Conservation (phyloP, 2,797 vertebrate species). For the Melanogrammus aeglefinus region DNA sequence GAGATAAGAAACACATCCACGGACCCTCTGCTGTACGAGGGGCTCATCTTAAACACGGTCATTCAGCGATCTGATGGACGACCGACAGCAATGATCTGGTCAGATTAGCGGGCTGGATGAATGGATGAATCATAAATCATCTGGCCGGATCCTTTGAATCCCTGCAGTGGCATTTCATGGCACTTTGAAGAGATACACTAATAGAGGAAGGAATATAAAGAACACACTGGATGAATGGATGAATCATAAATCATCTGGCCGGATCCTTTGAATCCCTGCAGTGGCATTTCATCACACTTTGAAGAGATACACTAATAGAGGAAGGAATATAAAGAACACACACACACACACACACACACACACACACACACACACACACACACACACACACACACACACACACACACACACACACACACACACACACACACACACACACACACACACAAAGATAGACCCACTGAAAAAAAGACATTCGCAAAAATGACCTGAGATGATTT, state of each 20-base stretch:
- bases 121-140: background rate
- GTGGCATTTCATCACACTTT: background rate
- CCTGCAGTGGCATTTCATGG: background rate
- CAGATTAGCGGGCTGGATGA: background rate
- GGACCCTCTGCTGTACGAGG: background rate
- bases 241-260: background rate
- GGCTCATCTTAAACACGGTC: background rate
- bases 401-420: background rate
- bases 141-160: background rate
- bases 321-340: background rate
- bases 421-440: background rate
- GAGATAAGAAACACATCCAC: too few species aligned
- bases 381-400: too few species aligned
- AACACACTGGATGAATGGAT: background rate
- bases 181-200: background rate
- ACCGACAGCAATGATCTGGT: background rate
- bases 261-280: background rate
- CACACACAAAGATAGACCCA: conserved; percentile 12
- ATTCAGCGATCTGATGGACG: background rate
- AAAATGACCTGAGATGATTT: too few species aligned
- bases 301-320: conserved; percentile 1
- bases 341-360: too few species aligned
- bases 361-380: too few species aligned
- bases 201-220: background rate
- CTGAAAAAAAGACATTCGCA: too few species aligned